A percentile compares a stretch with the other conserved stretches of the same genome.
Conservation (phyloP, 2,797 vertebrate genomes). For the Sebastes itinus region DNA sequence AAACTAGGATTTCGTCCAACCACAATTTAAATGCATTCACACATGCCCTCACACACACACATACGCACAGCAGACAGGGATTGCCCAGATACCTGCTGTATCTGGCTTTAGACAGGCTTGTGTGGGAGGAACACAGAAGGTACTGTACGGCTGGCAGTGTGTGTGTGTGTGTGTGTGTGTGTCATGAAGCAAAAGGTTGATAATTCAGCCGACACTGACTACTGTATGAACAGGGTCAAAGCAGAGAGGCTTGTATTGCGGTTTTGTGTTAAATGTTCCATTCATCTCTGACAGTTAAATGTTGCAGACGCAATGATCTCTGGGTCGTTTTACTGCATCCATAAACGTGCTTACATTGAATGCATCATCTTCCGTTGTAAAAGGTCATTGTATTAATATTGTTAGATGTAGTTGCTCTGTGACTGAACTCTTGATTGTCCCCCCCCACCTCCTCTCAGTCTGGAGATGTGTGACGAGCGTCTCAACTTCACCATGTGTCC, state of each 20-base stretch:
- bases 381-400: not conserved
- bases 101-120: constrained; percentile 59
- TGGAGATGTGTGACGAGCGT: constrained; percentile 93
- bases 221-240: constrained; percentile 43
- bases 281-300: constrained; percentile 43
- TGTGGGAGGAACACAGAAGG: constrained; percentile 68
- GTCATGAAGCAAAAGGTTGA: constrained; percentile 41
- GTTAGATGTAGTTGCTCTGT: not conserved
- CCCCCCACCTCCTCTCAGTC: constrained; percentile 73
- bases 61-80: constrained; percentile 48
- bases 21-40: constrained; percentile 11
- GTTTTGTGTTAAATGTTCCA: constrained; percentile 41
- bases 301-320: not conserved
- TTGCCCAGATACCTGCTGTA: constrained; percentile 65
- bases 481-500: constrained; percentile 98
- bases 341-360: not conserved
- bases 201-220: constrained; percentile 54
- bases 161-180: constrained; percentile 11
- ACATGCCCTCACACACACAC: not conserved
- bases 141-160: constrained; percentile 26
- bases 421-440: not conserved
- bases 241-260: constrained; percentile 34
- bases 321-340: not conserved
- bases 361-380: not conserved
- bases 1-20: constrained; percentile 14